These are phyloP conservation scores for Catostomus latipinnis DNA, from an alignment of 2,797 vertebrate species.

Conservation along the genomic window DNA sequence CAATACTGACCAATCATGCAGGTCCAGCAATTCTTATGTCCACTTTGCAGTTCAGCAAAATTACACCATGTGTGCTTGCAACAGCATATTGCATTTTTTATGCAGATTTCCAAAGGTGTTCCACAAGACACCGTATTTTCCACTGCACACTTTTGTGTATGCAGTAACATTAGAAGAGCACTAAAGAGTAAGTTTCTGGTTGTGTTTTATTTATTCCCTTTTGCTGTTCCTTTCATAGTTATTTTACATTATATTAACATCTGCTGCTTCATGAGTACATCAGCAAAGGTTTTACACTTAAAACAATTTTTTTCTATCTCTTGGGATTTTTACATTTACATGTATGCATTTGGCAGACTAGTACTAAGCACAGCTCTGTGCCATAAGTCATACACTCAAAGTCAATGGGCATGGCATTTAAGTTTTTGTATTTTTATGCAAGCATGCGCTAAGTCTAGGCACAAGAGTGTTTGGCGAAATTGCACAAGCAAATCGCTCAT, in stretches of 20 bases:
- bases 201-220: conserved; percentile 38
- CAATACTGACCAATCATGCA: conserved; percentile 63
- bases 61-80: conserved; percentile 34
- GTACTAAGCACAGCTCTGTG: no score
- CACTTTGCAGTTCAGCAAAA: conserved; percentile 62
- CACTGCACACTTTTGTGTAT: background rate
- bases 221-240: conserved; percentile 39
- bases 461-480: no score
- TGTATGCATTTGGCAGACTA: no score
- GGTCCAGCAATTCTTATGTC: conserved; percentile 64
- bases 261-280: conserved; percentile 53
- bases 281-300: conserved; percentile 35
- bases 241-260: conserved; percentile 56
- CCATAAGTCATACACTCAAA: no score
- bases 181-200: conserved; percentile 32
- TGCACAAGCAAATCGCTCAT: no score
- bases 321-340: no score
- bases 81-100: conserved; percentile 28
- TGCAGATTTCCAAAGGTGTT: conserved; percentile 19
- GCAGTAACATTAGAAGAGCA: conserved; percentile 1
- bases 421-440: no score
- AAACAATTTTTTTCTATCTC: no score
- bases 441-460: no score
- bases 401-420: no score
- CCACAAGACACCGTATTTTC: background rate